A percentile compares a stretch with the other conserved stretches of the same genome.
These are phyloP conservation scores for Rhabdophis nuchalis DNA, from an alignment of 2,797 vertebrate genomes.

Conservation along the genomic window DNA sequence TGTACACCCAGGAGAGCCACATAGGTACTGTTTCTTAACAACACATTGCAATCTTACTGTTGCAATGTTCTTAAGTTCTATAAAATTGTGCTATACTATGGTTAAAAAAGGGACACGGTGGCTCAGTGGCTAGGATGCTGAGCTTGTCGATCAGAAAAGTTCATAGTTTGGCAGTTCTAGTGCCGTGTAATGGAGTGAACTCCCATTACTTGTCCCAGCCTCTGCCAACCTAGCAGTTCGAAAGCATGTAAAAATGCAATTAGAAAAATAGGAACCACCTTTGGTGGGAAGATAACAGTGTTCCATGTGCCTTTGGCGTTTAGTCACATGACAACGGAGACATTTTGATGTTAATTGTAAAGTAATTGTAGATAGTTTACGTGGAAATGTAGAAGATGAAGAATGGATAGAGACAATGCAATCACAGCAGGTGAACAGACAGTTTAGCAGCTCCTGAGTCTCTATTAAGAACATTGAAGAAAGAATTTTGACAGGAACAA, in stretches of 20 bases:
- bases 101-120: conserved; percentile 23
- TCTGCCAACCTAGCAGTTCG: too few species aligned
- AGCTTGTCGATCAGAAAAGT: too few species aligned
- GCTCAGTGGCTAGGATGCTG: too few species aligned
- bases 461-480: neutral
- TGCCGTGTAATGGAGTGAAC: too few species aligned
- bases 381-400: neutral
- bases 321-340: too few species aligned
- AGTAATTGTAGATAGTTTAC: neutral
- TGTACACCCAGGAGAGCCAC: conserved; percentile 61
- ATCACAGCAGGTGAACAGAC: neutral
- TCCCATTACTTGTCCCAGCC: too few species aligned
- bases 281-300: too few species aligned
- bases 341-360: neutral
- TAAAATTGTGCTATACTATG: conserved; percentile 65
- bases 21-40: conserved; percentile 74
- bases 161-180: too few species aligned
- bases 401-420: neutral
- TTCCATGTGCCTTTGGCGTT: too few species aligned
- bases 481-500: neutral
- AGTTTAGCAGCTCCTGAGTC: neutral
- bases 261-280: too few species aligned
- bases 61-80: conserved; percentile 61
- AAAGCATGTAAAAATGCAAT: too few species aligned
- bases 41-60: conserved; percentile 70